Base-by-base conservation (phyloP, 2,113 vertebrate genomes). In the Chascanopsetta lugubris region DNA sequence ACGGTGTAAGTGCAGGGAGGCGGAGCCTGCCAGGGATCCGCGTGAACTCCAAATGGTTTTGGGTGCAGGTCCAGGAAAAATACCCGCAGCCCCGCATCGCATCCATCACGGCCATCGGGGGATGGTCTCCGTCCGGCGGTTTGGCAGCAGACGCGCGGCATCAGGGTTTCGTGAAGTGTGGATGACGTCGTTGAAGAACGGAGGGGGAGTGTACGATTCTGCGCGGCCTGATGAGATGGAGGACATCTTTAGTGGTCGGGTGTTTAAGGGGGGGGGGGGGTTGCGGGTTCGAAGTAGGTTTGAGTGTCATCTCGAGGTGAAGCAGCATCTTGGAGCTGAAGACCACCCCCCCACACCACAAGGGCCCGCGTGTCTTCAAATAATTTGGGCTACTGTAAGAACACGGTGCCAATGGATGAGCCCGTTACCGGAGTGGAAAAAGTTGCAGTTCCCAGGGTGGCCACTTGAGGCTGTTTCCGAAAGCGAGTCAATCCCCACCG, bases 191-290 rank as follows among this genome's bases (percentile, higher is more conserved):
- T 24, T 5, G 21, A 47, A 24, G 22, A 63, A 10, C n/a, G n/a
- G n/a, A n/a, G n/a, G n/a, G n/a, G n/a, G n/a, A n/a, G n/a, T n/a
- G n/a, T n/a, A n/a, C n/a, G n/a, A n/a, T n/a, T n/a, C n/a, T n/a
- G n/a, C n/a, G n/a, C n/a, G n/a, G n/a, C n/a, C n/a, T 0, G 34
- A 49, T 42, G 17, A 50, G 12, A 43, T 6, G 24, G 36, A 38
- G 6, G 42, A 18, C 30, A 17, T 5, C n/a, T 57, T 21, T 42
- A 62, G 45, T 24, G 10, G 58, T 22, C n/a, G 67, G 72, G 55
- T 56, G 68, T 69, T 75, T 61, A 36, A 69, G 53, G 22, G 60
- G 11, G 46, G 11, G 0, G 17, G 46, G 25, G 32, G 13, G 15
- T 13, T 8, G 8, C 3, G 38, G 13, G 13, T 25, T 40, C 17